Percentiles rank a stretch among this genome's conserved stretches.
phyloP scores from a whole-genome alignment of 2,888 invertebrate species.

The Eupsilia transversa region DNA sequence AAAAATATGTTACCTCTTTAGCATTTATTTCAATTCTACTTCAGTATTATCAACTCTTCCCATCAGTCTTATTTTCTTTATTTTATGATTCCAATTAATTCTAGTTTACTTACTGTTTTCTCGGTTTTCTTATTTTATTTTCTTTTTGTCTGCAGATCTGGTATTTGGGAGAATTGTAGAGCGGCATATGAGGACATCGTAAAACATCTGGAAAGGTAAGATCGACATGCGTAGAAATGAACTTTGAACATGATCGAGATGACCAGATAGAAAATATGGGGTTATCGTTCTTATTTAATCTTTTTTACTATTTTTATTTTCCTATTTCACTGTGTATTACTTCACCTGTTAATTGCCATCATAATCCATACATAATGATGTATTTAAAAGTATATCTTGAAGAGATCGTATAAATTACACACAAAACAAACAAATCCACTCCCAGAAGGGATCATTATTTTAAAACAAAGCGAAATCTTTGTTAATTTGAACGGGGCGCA shows the following conservation, averaged over 20 bases:
- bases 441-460: slow-evolving; percentile 58
- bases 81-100: slow-evolving; percentile 70
- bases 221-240: slow-evolving; percentile 54
- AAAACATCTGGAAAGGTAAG: slow-evolving; percentile 98
- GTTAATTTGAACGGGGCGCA: slow-evolving; percentile 83
- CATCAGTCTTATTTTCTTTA: slow-evolving; percentile 67
- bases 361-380: slow-evolving; percentile 26
- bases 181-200: slow-evolving; percentile 98
- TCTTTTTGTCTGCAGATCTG: slow-evolving; percentile 92
- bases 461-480: slow-evolving; percentile 75
- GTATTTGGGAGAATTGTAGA: slow-evolving; percentile 98
- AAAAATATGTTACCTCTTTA: no score
- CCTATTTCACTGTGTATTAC: slow-evolving; percentile 27
- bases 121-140: slow-evolving; percentile 84
- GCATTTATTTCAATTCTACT: background rate
- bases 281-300: slow-evolving; percentile 21
- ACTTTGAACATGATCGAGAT: background rate
- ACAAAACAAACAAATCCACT: slow-evolving; percentile 39
- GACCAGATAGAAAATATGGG: slow-evolving; percentile 17
- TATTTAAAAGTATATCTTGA: slow-evolving; percentile 10
- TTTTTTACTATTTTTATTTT: slow-evolving; percentile 37
- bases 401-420: slow-evolving; percentile 26
- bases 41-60: slow-evolving; percentile 63
- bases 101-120: slow-evolving; percentile 73
- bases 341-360: slow-evolving; percentile 29